Conservation (phyloP, 2,797 vertebrate species). For the Phrynocephalus forsythii region DNA sequence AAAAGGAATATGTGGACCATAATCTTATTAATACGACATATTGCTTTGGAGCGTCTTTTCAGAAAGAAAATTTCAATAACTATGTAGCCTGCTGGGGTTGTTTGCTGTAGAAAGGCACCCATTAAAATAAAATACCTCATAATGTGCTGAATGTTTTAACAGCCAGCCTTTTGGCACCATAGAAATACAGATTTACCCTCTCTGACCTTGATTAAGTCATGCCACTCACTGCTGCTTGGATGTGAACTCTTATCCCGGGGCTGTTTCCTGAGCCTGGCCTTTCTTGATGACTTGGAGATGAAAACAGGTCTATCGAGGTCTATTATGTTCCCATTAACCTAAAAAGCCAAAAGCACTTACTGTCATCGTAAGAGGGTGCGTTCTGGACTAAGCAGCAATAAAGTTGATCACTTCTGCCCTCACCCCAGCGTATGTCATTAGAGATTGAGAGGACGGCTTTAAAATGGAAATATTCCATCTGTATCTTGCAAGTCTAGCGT, state of each 20-base stretch:
- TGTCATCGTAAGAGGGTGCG: constrained; percentile 62
- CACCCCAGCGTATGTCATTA: constrained; percentile 49
- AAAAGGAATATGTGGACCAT: background rate
- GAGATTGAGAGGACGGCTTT: constrained; percentile 60
- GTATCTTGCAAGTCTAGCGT: constrained; percentile 32
- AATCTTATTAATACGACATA: constrained; percentile 9
- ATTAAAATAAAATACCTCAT: constrained; percentile 22
- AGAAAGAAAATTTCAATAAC: background rate
- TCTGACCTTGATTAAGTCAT: constrained; percentile 49
- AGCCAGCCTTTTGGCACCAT: background rate
- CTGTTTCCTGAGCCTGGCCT: constrained; percentile 56
- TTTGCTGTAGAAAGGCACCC: background rate
- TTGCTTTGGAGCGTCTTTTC: background rate
- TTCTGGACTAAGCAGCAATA: constrained; percentile 50
- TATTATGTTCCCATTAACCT: constrained; percentile 62
- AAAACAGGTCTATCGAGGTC: constrained; percentile 61
- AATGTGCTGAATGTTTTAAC: constrained; percentile 28
- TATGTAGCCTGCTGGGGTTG: constrained; percentile 5
- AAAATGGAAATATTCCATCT: constrained; percentile 48
- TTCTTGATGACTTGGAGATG: constrained; percentile 39
- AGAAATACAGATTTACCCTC: constrained; percentile 17
- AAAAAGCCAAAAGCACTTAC: constrained; percentile 52
- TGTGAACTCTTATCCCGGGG: constrained; percentile 15
- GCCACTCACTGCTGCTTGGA: constrained; percentile 36
- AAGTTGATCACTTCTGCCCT: constrained; percentile 53